Evolutionary conservation across 2,113 vertebrate genomes (phyloP).

Genomic region (Hystrix cristata): DNA sequence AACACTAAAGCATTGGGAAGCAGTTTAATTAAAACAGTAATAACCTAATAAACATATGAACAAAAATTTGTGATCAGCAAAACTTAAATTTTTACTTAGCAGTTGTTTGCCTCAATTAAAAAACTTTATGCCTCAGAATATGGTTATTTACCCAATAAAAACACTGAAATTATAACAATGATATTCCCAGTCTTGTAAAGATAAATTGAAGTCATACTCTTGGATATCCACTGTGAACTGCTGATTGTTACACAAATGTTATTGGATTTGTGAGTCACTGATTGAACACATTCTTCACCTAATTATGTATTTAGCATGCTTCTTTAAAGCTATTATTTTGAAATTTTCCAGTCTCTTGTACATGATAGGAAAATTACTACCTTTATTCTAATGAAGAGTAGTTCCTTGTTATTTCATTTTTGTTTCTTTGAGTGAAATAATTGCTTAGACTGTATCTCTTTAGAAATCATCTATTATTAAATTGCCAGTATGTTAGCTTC

Average conservation of each 20-base stretch:
- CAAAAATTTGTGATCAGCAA: background rate
- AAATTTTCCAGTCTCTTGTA: background rate
- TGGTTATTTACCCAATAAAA: background rate
- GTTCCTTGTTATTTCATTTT: background rate
- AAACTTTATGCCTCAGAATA: background rate
- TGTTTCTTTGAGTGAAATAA: background rate
- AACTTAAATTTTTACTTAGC: background rate
- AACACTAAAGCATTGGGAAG: background rate
- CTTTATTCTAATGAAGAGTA: background rate
- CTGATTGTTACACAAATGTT: background rate
- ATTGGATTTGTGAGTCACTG: background rate
- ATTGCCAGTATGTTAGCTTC: background rate
- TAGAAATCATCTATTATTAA: background rate
- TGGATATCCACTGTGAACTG: background rate
- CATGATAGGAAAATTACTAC: background rate
- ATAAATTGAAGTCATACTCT: background rate
- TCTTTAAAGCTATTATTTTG: constrained; percentile 42
- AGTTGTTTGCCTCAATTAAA: background rate
- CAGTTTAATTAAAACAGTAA: background rate
- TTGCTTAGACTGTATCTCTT: background rate
- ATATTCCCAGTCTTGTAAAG: background rate
- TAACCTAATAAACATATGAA: background rate
- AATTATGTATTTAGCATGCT: background rate
- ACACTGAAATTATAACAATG: background rate
- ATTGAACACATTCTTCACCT: background rate